Conservation (phyloP, 2,888 invertebrate species). For the Agonum fuliginosum region DNA sequence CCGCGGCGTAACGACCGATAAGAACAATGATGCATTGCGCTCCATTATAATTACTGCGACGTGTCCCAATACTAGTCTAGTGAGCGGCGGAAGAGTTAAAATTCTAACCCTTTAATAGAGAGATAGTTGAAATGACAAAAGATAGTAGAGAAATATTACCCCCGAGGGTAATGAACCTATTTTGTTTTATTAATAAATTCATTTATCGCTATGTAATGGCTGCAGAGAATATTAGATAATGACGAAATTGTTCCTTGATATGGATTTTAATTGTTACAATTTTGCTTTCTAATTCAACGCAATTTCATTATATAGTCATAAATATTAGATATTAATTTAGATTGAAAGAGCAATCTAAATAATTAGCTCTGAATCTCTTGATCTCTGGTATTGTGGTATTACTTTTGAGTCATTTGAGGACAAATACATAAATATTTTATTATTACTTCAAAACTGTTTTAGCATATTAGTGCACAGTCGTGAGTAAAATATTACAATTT, state of each 20-base stretch:
- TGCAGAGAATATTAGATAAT: conserved; percentile 24
- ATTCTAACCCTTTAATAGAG: conserved; percentile 48
- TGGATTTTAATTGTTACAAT: conserved; percentile 29
- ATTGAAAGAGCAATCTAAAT: background rate
- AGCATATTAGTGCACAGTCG: too few species aligned
- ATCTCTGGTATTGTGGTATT: too few species aligned
- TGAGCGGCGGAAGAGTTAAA: conserved; percentile 27
- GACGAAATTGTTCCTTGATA: conserved; percentile 1
- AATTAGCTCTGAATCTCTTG: background rate
- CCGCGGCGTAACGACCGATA: conserved; percentile 40
- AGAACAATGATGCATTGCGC: conserved; percentile 48
- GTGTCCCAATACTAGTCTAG: conserved; percentile 42
- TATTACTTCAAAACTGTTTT: too few species aligned
- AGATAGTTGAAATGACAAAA: conserved; percentile 50
- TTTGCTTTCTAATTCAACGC: background rate
- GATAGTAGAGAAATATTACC: conserved; percentile 45
- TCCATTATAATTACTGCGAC: conserved; percentile 33
- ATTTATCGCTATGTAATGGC: conserved; percentile 44
- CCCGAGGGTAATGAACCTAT: conserved; percentile 44
- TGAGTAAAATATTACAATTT: too few species aligned
- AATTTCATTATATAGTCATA: background rate
- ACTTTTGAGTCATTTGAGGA: too few species aligned
- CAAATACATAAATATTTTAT: too few species aligned
- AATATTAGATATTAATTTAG: background rate
- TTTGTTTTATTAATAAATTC: conserved; percentile 50